A percentile compares a stretch with the other conserved stretches of the same genome.
phyloP scores from a whole-genome alignment of 1,140 invertebrate species.

The Centruroides vittatus region DNA sequence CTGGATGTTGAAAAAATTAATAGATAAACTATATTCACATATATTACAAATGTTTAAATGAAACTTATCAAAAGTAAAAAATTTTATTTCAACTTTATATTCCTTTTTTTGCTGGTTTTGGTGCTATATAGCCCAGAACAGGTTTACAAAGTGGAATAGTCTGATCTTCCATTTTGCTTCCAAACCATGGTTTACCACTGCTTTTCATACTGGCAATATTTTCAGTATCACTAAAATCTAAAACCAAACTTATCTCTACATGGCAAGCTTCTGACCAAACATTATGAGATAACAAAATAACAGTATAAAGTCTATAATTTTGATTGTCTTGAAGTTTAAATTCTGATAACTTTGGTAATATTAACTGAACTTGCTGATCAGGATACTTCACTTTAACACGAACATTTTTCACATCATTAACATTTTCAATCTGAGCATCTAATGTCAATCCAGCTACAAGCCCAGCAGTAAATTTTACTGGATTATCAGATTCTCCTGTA shows the following conservation, averaged over 20 bases:
- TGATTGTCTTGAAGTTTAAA: slow-evolving; percentile 23
- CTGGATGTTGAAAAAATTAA: too few species aligned
- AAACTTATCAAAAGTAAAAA: too few species aligned
- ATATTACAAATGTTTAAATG: too few species aligned
- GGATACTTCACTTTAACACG: slow-evolving; percentile 72
- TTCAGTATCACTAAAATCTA: slow-evolving; percentile 54
- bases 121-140: slow-evolving; percentile 72
- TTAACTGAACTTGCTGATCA: slow-evolving; percentile 70
- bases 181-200: slow-evolving; percentile 27
- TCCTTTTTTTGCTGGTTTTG: slow-evolving; percentile 71
- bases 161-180: slow-evolving; percentile 36
- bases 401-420: slow-evolving; percentile 52
- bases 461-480: slow-evolving; percentile 85
- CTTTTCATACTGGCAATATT: slow-evolving; percentile 24
- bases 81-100: slow-evolving; percentile 35
- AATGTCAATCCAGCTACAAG: slow-evolving; percentile 69
- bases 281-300: slow-evolving; percentile 73
- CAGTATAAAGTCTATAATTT: slow-evolving; percentile 64
- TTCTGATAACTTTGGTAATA: slow-evolving; percentile 50
- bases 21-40: too few species aligned
- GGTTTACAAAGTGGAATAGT: slow-evolving; percentile 75
- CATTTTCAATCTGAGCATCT: slow-evolving; percentile 68
- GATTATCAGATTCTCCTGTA: slow-evolving; percentile 59
- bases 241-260: slow-evolving; percentile 67
- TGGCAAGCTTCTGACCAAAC: slow-evolving; percentile 57